Conservation (phyloP, 2,888 invertebrate genomes). For the Altica lythri region DNA sequence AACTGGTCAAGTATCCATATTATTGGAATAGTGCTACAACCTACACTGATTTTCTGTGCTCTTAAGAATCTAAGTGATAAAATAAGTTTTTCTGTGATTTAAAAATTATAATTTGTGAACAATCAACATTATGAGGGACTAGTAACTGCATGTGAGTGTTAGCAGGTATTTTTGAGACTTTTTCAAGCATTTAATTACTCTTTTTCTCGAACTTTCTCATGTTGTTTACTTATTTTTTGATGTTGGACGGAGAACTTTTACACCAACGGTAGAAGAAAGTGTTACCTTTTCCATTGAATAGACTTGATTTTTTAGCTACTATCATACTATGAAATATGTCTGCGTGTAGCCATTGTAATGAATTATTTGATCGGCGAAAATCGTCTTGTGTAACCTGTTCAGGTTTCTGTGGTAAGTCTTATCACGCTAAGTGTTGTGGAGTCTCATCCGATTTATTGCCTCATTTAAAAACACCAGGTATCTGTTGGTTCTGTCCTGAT, state of each 20-base stretch:
- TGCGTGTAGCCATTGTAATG: background rate
- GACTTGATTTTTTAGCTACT: background rate
- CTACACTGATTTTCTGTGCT: background rate
- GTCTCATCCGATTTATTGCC: too few relatives aligned
- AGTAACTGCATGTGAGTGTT: background rate
- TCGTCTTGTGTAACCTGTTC: background rate
- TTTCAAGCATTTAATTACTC: too few relatives aligned
- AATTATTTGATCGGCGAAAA: too few relatives aligned
- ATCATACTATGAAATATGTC: background rate
- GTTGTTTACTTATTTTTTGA: background rate
- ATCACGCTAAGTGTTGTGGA: too few relatives aligned
- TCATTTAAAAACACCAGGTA: too few relatives aligned
- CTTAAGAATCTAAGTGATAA: background rate
- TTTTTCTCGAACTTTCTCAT: background rate
- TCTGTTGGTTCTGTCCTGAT: too few relatives aligned
- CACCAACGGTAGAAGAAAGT: too few relatives aligned
- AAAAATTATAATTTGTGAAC: too few relatives aligned
- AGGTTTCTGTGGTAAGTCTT: background rate
- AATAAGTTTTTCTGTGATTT: too few relatives aligned
- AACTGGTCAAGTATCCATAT: too few relatives aligned
- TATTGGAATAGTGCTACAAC: too few relatives aligned
- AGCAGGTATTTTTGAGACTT: background rate
- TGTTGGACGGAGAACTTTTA: background rate
- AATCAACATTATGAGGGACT: background rate
- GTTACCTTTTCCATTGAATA: too few relatives aligned